Conservation (phyloP, 1,140 invertebrate species). For the Neodiprion virginianus region DNA sequence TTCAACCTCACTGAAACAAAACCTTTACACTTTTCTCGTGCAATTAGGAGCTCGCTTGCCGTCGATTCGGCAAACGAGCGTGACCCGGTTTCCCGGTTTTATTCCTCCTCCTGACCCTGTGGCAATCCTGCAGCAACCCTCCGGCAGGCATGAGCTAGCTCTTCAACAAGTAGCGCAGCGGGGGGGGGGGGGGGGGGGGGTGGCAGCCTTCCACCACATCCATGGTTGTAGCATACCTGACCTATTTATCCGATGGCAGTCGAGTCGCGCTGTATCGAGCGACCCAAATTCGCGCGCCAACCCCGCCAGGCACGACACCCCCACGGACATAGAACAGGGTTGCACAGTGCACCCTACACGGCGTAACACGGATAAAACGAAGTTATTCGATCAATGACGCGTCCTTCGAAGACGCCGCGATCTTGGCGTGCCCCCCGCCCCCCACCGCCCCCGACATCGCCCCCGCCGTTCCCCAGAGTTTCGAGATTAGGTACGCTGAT, state of each 20-base stretch:
- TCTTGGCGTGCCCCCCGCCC: constrained; percentile 40
- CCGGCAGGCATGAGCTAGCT: constrained; percentile 14
- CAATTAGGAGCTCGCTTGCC: background rate
- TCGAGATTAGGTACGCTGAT: no score
- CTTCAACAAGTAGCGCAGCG: constrained; percentile 47
- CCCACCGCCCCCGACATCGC: constrained; percentile 26
- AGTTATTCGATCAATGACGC: background rate
- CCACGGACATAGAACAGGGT: constrained; percentile 33
- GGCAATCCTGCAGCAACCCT: constrained; percentile 6
- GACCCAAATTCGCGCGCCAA: constrained; percentile 56
- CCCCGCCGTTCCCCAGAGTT: background rate
- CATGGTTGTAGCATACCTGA: constrained; percentile 47
- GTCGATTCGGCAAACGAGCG: constrained; percentile 29
- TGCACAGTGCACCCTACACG: no score
- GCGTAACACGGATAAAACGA: no score
- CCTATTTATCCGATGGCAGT: constrained; percentile 47
- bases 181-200: background rate
- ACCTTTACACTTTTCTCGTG: no score
- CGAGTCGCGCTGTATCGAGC: constrained; percentile 57
- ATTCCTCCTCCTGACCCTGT: background rate
- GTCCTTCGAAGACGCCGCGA: background rate
- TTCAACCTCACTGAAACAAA: no score
- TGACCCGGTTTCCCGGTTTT: constrained; percentile 59
- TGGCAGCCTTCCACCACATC: background rate
- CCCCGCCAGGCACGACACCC: constrained; percentile 53